A percentile compares a stretch with the other conserved stretches of the same genome.
phyloP scores from a whole-genome alignment of 2,888 invertebrate species.

The Dendrolimus houi region DNA sequence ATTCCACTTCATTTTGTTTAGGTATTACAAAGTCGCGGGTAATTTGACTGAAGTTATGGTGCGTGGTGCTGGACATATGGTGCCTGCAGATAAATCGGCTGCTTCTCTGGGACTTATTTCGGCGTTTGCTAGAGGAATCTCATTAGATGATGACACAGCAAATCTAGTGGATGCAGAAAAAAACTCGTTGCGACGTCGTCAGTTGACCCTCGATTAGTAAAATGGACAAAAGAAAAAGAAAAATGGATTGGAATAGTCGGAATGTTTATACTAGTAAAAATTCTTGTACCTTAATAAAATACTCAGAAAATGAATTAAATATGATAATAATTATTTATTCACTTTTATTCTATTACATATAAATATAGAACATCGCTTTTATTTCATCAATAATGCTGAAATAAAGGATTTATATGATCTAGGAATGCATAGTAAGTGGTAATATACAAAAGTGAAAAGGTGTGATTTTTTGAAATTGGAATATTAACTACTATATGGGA shows the following conservation, averaged over 20 bases:
- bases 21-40: conserved; percentile 73
- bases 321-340: too few species aligned
- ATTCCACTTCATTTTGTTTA: conserved; percentile 21
- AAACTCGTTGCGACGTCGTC: conserved; percentile 38
- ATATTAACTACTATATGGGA: too few species aligned
- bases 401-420: too few species aligned
- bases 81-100: conserved; percentile 78
- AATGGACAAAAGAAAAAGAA: conserved; percentile 1
- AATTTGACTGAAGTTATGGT: conserved; percentile 78
- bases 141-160: conserved; percentile 48
- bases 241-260: background rate
- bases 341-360: too few species aligned
- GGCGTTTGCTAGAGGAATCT: conserved; percentile 71
- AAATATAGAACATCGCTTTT: too few species aligned
- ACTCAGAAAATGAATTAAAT: background rate
- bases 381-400: too few species aligned
- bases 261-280: background rate
- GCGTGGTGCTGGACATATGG: conserved; percentile 81
- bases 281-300: background rate
- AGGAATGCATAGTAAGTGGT: too few species aligned
- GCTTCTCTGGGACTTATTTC: conserved; percentile 77
- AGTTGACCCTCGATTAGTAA: conserved; percentile 27
- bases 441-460: too few species aligned
- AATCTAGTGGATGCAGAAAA: conserved; percentile 42
- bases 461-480: too few species aligned